Evolutionary conservation across 2,797 vertebrate genomes (phyloP).

Genomic region (Heteromormyrus szaboi): DNA sequence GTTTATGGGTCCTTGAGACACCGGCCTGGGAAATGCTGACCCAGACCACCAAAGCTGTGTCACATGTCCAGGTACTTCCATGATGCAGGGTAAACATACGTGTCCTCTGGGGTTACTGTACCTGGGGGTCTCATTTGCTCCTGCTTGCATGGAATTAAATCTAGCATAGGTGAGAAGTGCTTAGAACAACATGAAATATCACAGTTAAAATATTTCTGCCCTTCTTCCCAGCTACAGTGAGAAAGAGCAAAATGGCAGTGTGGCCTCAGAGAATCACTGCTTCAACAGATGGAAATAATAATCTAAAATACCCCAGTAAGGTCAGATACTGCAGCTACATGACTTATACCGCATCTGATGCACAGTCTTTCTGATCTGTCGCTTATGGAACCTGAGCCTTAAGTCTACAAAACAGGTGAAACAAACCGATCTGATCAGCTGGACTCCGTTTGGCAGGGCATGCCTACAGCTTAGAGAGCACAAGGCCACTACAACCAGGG

Average conservation of each 20-base stretch:
- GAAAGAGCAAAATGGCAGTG: neutral
- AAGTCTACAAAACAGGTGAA: neutral
- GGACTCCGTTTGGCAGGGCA: conserved; percentile 25
- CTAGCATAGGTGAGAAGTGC: neutral
- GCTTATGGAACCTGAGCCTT: neutral
- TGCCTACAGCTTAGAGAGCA: conserved; percentile 38
- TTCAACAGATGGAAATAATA: neutral
- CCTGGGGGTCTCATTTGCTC: neutral
- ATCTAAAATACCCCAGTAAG: neutral
- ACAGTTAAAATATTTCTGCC: neutral
- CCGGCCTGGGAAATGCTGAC: neutral
- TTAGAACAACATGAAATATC: neutral
- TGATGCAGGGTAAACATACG: neutral
- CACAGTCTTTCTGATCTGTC: neutral
- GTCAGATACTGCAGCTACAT: neutral
- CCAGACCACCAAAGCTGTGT: neutral
- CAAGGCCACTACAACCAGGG: conserved; percentile 27
- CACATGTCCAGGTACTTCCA: neutral
- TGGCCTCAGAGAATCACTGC: neutral
- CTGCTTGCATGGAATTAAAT: neutral
- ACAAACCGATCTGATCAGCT: neutral
- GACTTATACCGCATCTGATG: neutral
- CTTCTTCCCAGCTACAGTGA: neutral
- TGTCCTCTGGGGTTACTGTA: neutral
- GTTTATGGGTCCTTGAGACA: neutral